Evolutionary conservation across 1,140 invertebrate genomes (phyloP).

Genomic region (Leptopilina boulardi): DNA sequence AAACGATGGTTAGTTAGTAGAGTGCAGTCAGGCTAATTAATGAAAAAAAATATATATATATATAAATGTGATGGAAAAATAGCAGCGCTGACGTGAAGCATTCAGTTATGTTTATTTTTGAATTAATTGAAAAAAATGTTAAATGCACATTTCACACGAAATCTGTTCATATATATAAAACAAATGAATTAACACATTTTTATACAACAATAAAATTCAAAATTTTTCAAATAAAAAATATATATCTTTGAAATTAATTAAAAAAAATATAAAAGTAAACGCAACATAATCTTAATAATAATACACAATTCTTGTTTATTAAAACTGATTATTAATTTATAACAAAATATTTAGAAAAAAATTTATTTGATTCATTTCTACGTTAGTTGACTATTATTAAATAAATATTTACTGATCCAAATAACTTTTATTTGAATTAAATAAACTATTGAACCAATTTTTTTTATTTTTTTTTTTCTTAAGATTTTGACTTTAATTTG

Average conservation of each 20-base stretch:
- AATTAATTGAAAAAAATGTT: not conserved
- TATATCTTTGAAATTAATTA: not conserved
- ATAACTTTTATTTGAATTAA: no score
- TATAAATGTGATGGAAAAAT: conserved; percentile 14
- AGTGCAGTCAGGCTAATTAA: conserved; percentile 17
- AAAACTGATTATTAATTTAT: no score
- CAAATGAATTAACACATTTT: not conserved
- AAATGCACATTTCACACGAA: not conserved
- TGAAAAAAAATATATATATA: no score
- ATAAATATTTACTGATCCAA: no score
- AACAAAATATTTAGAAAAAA: no score
- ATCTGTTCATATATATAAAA: not conserved
- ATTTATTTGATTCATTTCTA: no score
- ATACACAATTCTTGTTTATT: no score
- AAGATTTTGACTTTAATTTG: not conserved
- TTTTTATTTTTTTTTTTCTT: not conserved
- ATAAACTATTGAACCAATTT: not conserved
- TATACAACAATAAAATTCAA: not conserved
- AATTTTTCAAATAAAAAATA: not conserved
- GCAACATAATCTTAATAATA: no score
- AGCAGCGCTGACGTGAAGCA: not conserved
- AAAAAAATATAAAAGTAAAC: no score
- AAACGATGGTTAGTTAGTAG: conserved; percentile 40
- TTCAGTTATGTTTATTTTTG: not conserved
- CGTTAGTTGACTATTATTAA: no score